Evolutionary conservation across 2,113 vertebrate species (phyloP), one percentile per base, ranked within the genome.

Genomic region (Cinclus cinclus): DNA sequence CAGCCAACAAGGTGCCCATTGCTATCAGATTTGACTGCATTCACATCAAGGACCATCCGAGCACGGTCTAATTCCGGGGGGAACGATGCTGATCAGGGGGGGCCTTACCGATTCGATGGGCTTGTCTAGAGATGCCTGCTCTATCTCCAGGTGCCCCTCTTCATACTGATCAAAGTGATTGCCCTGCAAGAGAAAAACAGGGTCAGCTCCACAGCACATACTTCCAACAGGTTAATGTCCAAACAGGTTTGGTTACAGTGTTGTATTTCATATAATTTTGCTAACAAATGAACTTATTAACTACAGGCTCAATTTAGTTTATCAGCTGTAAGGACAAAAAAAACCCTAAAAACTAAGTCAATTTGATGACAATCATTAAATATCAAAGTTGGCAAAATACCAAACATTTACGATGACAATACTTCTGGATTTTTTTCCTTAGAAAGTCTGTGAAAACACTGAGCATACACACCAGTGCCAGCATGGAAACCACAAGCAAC

Each of bases 91-190:
- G 84, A 14, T 17, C 63, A 12, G 96, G 62, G 42, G 90, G 93
- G 95, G 94, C 97, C 99, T 99, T 99, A 99, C 99, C 99, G 99
- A 99, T 99, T 99, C 99, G 94, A 99, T 99, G 92, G 99, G 99
- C 98, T 99, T 99, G 98, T 99, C 99, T 97, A 99, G 97, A 92
- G 99, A 99, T 0, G 99, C 99, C 95, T 99, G 99, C 96, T 99
- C 99, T 96, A 99, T 98, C 98, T 99, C 99, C 98, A 99, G 97
- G 96, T 99, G 99, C 97, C 99, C 99, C 94, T 99, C 99, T 97
- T 99, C 99, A 98, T 99, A 99, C 15, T 99, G 99, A 98, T 99
- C 99, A 98, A 99, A 99, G 98, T 99, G 99, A 99, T 99, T 99
- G 95, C 99, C 99, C 99, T 99, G 97, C 30, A 95, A 94, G 78